These are phyloP conservation scores for Erebia palarica DNA, from an alignment of 2,888 invertebrate genomes.

Conservation along the genomic window DNA sequence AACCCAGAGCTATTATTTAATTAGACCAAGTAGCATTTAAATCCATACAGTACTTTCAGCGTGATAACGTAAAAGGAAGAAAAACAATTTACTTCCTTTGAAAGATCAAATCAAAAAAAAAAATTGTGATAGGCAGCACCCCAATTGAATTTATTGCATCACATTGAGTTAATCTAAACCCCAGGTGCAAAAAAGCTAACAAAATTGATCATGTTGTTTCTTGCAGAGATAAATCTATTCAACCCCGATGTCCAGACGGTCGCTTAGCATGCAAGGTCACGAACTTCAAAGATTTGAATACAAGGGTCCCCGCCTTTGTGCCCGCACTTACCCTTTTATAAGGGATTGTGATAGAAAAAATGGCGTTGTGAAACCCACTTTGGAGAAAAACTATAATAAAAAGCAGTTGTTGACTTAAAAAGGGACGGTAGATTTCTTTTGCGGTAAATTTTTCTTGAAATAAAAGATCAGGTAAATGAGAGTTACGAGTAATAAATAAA, in stretches of 20 bases:
- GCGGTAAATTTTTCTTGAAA: not conserved
- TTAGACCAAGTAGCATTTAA: too few species aligned
- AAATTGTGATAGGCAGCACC: not conserved
- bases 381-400: conserved; percentile 13
- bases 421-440: too few species aligned
- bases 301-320: conserved; percentile 38
- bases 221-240: conserved; percentile 21
- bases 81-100: too few species aligned
- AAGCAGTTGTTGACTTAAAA: not conserved
- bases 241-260: conserved; percentile 39
- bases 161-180: conserved; percentile 3
- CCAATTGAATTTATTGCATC: conserved; percentile 4
- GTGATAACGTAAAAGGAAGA: too few species aligned
- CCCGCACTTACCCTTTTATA: conserved; percentile 31
- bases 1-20: too few species aligned
- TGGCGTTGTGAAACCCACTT: conserved; percentile 19
- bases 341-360: conserved; percentile 23
- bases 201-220: conserved; percentile 28
- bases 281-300: conserved; percentile 40
- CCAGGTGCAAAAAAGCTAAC: conserved; percentile 19
- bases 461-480: not conserved
- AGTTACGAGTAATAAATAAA: not conserved
- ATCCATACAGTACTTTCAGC: too few species aligned
- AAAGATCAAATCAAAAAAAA: too few species aligned
- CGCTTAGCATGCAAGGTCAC: conserved; percentile 47